Base-by-base conservation (phyloP, 1,140 invertebrate genomes). In the Drosophila arizonae region DNA sequence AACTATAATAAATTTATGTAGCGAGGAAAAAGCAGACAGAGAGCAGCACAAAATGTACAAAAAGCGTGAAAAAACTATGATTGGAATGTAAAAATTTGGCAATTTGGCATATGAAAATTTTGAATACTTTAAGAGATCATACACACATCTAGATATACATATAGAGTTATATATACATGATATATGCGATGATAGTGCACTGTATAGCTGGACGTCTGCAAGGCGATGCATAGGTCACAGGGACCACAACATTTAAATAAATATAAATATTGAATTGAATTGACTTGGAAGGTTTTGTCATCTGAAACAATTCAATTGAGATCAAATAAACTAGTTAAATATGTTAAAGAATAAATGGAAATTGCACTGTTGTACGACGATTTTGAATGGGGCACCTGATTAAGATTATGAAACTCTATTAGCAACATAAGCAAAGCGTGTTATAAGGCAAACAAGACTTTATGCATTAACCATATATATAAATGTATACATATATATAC, bases 21-120 rank as follows among this genome's bases (percentile, higher is more conserved):
- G 33, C 6, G 33, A 33, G 41, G 56, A 26, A 57, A 17, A 65
- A 63, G 65, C 15, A 21, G 17, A 68, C 55, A 76, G 82, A 62
- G 62, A 76, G 82, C 84, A 77, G 82, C 82, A 88, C 82, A 69
- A 50, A 70, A 87, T 79, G 82, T 87, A 87, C 82, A 87, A 86
- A 79, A 62, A 28, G 57, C 30, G 21, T 24, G 30, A 28, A 48
- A 50, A 74, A 81, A 73, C 60, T 70, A 15, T 36, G 70, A 87
- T 79, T 82, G 69, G 79, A 81, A 73, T 64, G 9, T 39, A 68
- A 88, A 39, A 13, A 39, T 11, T 11, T 39, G 11, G 2, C 36
- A 4, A 39, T 39, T 79, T 79, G 72, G 79, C 71, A 26, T 24
- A 68, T 10, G 33, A 56, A 69, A 17, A 24, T 58, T 57, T 72